Evolutionary conservation across 2,888 invertebrate genomes (phyloP), one percentile per base, ranked within the genome.

Genomic region (Parnassius mnemosyne): DNA sequence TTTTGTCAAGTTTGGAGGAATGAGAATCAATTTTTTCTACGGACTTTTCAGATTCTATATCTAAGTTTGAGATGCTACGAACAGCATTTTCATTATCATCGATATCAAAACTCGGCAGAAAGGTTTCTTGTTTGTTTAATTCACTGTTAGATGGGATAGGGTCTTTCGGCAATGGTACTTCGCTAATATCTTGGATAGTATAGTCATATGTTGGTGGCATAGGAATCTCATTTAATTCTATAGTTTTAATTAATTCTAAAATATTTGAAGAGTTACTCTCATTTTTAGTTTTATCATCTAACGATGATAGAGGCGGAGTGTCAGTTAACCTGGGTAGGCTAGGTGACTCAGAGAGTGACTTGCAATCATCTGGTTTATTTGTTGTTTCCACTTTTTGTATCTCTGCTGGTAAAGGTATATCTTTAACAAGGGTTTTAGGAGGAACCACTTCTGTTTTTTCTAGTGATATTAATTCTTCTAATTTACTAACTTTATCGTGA

Each of bases 81-180:
- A 96, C 95, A 0, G 96, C 96, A 69, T 94, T 95, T 80, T 96
- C 96, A 81, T 96, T 93, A n/a, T 95, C 93, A 63, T 84, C 81
- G 58, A 67, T 68, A 94, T 65, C 94, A 76, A 95, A 94, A 0
- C 94, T 94, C 3, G 95, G 94, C 64, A 95, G 93, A 63, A 94
- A 93, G 72, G 92, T 94, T 43, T 94, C 94, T 44, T 92, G 87
- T 70, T 71, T 78, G 53, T 60, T 66, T 63, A 70, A 74, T 57
- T 71, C 72, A 3, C 74, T 61, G 49, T 78, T 60, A 41, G 84
- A 76, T 47, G 85, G 81, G 13, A 81, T 74, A 20, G 91, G 89
- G 46, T 79, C 85, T 66, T 75, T 72, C 20, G 81, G 83, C 64
- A 80, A 74, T 13, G 94, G 92, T 42, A 94, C 85, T 76, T 87